phyloP scores from a whole-genome alignment of 2,888 invertebrate species.

The Eristalinus sepulchralis region DNA sequence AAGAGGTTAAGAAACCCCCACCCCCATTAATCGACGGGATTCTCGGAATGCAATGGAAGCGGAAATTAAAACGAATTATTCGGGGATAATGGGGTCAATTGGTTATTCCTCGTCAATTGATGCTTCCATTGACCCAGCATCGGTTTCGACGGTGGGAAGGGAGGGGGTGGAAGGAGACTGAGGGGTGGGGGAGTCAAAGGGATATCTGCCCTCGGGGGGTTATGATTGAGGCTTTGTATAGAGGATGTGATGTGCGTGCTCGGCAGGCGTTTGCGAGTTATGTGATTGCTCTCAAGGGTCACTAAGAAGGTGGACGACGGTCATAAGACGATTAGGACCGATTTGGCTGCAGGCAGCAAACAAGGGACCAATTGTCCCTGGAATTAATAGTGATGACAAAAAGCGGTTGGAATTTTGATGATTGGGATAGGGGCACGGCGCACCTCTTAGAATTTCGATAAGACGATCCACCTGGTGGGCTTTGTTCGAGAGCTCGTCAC shows the following conservation, averaged over 20 bases:
- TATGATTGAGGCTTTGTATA: background rate
- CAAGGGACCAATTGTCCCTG: background rate
- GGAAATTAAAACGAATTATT: conserved; percentile 35
- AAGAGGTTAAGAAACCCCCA: conserved; percentile 46
- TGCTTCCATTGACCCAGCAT: background rate
- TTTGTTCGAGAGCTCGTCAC: too few species aligned
- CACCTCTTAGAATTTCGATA: too few species aligned
- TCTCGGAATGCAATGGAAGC: conserved; percentile 17
- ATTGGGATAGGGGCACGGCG: too few species aligned
- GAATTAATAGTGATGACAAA: background rate
- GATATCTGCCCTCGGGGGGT: background rate
- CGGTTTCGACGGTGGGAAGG: background rate
- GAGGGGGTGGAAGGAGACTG: background rate
- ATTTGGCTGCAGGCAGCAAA: background rate
- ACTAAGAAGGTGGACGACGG: background rate
- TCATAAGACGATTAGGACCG: background rate
- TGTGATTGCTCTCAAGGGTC: background rate
- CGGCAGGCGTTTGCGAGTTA: background rate
- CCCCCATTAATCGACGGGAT: conserved; percentile 6
- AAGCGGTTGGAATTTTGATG: background rate
- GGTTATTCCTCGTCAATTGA: conserved; percentile 51
- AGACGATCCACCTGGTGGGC: too few species aligned
- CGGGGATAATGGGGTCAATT: conserved; percentile 22
- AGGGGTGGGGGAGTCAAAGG: background rate
- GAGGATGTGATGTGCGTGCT: background rate